These are phyloP conservation scores for Papilio glaucus DNA, from an alignment of 1,140 invertebrate species.

Conservation along the genomic window DNA sequence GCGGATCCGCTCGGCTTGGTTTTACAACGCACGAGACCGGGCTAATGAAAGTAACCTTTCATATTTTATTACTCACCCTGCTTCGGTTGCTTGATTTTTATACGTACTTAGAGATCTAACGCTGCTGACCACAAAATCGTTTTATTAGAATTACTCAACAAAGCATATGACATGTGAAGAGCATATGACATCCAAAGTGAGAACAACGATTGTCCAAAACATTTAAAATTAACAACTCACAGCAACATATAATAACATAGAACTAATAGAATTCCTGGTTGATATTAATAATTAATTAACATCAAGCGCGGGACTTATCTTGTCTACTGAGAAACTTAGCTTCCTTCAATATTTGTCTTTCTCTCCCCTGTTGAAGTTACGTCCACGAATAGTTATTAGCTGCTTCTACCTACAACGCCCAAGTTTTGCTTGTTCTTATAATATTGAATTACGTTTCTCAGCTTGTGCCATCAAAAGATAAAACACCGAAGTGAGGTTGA, in stretches of 20 bases:
- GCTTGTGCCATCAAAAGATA: conserved; percentile 38
- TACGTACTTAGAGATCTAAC: conserved; percentile 21
- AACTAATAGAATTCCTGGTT: conserved; percentile 49
- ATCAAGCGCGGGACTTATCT: conserved; percentile 56
- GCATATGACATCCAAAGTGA: too few relatives aligned
- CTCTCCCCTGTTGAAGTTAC: conserved; percentile 60
- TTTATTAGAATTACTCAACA: neutral
- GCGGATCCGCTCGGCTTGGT: conserved; percentile 35
- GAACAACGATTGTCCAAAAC: too few relatives aligned
- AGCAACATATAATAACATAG: conserved; percentile 35
- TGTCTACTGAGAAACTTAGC: conserved; percentile 60
- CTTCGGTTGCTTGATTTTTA: conserved; percentile 36
- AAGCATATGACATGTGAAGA: too few relatives aligned
- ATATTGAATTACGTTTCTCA: conserved; percentile 56
- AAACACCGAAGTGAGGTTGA: conserved; percentile 5
- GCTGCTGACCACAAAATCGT: neutral
- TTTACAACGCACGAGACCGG: conserved; percentile 31
- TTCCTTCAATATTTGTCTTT: conserved; percentile 71
- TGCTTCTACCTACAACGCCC: conserved; percentile 48
- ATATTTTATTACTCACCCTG: conserved; percentile 28
- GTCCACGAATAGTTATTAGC: conserved; percentile 70
- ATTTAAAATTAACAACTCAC: too few relatives aligned
- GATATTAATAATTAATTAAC: conserved; percentile 70
- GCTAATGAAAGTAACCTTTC: conserved; percentile 38
- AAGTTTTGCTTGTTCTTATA: conserved; percentile 61